A percentile compares a stretch with the other conserved stretches of the same genome.
Conservation (phyloP, 2,797 vertebrate species). For the Ara ararauna region DNA sequence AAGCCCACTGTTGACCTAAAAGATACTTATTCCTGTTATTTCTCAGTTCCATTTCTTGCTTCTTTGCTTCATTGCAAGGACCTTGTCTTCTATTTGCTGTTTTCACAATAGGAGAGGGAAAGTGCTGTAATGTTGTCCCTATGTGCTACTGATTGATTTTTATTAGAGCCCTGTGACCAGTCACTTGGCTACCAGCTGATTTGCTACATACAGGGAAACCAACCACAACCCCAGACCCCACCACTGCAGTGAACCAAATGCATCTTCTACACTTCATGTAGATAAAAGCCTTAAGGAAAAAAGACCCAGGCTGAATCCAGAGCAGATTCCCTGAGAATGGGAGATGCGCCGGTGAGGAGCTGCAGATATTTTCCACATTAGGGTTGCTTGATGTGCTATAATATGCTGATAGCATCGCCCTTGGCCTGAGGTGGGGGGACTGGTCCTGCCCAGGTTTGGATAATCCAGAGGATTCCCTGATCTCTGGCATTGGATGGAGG, state of each 20-base stretch:
- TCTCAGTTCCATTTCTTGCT: background rate
- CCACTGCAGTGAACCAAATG: background rate
- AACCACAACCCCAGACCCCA: background rate
- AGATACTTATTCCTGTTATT: background rate
- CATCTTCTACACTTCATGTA: fast-evolving
- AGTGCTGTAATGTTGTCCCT: background rate
- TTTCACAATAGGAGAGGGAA: background rate
- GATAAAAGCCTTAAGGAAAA: background rate
- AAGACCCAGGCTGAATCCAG: fast-evolving
- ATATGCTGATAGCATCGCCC: fast-evolving
- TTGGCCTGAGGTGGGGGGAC: fast-evolving
- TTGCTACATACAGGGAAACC: background rate
- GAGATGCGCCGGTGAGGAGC: fast-evolving
- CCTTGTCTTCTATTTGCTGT: background rate
- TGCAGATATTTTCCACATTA: fast-evolving
- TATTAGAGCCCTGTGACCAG: background rate
- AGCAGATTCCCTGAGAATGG: background rate
- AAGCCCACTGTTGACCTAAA: background rate
- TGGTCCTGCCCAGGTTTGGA: background rate
- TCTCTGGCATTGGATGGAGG: background rate
- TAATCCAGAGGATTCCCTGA: background rate
- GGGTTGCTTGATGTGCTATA: fast-evolving
- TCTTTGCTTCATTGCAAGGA: background rate
- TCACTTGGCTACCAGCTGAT: background rate
- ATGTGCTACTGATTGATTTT: background rate